Evolutionary conservation across 2,797 vertebrate genomes (phyloP), one percentile per base, ranked within the genome.

Genomic region (Triplophysa bombifrons): DNA sequence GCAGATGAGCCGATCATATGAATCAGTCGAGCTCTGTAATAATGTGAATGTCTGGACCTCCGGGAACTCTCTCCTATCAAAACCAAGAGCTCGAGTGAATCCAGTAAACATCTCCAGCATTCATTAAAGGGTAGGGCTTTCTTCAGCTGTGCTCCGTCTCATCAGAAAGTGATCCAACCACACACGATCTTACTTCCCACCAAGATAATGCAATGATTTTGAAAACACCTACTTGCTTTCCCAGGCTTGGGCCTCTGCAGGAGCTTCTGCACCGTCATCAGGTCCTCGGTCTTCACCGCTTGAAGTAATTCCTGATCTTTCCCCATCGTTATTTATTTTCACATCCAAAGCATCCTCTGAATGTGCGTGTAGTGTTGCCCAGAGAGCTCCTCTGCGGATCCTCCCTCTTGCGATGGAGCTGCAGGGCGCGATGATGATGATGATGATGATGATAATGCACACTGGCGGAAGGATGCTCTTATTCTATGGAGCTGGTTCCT

Each of bases 291-390:
- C 92, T 98, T 98, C 88, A 98, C 97, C 88, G 97, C 97, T 94
- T 98, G 96, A 90, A 98, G 96, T 92, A 98, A 94, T 92, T 98
- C 96, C 93, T 98, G 97, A 93, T 98, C 97, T 93, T 98, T 98
- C 92, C 97, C 97, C 96, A 98, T 98, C 92, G 92, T 95, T 86
- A 82, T 86, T 84, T 80, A 44, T 85, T 34, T 38, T 90, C 90
- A 94, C 88, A 91, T 90, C 91, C 88, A 88, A 88, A 93, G 90
- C 93, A 93, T 87, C 86, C 73, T 94, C 91, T 86, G 90, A 69
- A 76, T 46, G 79, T 46, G 60, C 41, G 75, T 72, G 50, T 50
- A 70, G 64, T 83, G 72, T 76, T 79, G 71, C 78, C 76, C 72
- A 67, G 78, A 58, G 77, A 84, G 86, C 88, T 84, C 87, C 73